Conservation (phyloP, 2,113 vertebrate species). For the Corydoras maculifer region DNA sequence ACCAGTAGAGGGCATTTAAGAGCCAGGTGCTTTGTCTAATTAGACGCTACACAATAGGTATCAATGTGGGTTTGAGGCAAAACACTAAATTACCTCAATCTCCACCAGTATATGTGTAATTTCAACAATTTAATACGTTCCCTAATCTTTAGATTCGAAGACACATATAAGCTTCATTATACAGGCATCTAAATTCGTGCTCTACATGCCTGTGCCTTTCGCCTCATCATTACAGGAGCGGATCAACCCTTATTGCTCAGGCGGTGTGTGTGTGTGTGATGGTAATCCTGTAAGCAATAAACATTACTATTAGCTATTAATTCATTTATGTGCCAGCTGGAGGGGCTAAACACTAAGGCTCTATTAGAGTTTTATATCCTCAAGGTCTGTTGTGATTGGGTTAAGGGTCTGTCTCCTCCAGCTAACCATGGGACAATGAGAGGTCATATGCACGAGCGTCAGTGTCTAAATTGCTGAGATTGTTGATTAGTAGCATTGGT, state of each 20-base stretch:
- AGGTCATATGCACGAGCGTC: conserved; percentile 32
- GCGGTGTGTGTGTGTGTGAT: conserved; percentile 16
- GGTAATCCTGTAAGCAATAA: conserved; percentile 35
- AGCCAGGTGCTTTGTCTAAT: conserved; percentile 11
- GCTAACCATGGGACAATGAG: conserved; percentile 46
- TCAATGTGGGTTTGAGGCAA: conserved; percentile 6
- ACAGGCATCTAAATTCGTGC: not conserved
- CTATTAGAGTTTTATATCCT: conserved; percentile 27
- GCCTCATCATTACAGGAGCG: conserved; percentile 31
- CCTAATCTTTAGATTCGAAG: conserved; percentile 4
- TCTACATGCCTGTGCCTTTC: conserved; percentile 29
- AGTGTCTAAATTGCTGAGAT: conserved; percentile 25
- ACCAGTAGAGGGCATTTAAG: conserved; percentile 69
- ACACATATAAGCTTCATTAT: conserved; percentile 10
- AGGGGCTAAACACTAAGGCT: conserved; percentile 11
- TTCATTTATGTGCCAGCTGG: conserved; percentile 24
- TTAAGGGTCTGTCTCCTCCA: conserved; percentile 23
- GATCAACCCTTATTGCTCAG: conserved; percentile 39
- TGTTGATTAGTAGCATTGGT: conserved; percentile 6
- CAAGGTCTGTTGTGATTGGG: conserved; percentile 28
- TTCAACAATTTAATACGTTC: conserved; percentile 12
- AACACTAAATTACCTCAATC: conserved; percentile 14
- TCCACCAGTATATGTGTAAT: conserved; percentile 4
- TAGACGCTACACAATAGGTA: not conserved
- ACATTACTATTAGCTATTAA: conserved; percentile 41